Evolutionary conservation across 2,888 invertebrate species (phyloP), one percentile per base, ranked within the genome.

Genomic region (Drosophila gaucha): DNA sequence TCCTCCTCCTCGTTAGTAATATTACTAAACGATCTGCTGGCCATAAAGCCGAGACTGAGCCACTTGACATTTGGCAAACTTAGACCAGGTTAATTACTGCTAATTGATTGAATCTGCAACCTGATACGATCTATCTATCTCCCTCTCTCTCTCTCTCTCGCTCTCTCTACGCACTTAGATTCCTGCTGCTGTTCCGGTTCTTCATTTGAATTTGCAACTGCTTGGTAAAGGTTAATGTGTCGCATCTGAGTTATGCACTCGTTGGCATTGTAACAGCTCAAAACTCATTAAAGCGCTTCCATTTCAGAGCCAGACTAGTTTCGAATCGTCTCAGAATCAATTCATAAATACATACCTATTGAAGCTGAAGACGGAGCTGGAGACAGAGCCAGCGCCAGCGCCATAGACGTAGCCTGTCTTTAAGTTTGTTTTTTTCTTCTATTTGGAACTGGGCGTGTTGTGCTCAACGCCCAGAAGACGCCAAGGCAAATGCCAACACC

Each of bases 401-500:
- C 10, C 16, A 16, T 18, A 39, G 16, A 8, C 14, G 2, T 46
- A 10, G 64, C 14, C 30, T 49, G 55, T 49, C 44, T 65, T 41
- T 16, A 22, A 3, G n/a, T 16, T 26, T 9, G 18, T n/a, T n/a
- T 39, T 24, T 52, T 39, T 20, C 38, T 20, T 24, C 30, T 18
- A 35, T 41, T 6, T 28, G 24, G 33, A 58, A 64, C 80, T 83
- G 84, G 86, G 84, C 84, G 84, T 78, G 77, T 49, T 44, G 20
- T 3, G 39, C 16, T 44, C 26, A 41, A 74, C 78, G 70, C 74
- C 75, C 78, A 63, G 50, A 56, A 39, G 30, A 38, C 79, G 76
- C 69, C 88, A 88, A 86, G 87, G 87, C 77, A 86, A 86, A 86
- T 86, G 85, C 85, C 88, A 88, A 51, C 62, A 47, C 38, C 35